Evolutionary conservation across 2,888 invertebrate genomes (phyloP).

Genomic region (Lobophora halterata): DNA sequence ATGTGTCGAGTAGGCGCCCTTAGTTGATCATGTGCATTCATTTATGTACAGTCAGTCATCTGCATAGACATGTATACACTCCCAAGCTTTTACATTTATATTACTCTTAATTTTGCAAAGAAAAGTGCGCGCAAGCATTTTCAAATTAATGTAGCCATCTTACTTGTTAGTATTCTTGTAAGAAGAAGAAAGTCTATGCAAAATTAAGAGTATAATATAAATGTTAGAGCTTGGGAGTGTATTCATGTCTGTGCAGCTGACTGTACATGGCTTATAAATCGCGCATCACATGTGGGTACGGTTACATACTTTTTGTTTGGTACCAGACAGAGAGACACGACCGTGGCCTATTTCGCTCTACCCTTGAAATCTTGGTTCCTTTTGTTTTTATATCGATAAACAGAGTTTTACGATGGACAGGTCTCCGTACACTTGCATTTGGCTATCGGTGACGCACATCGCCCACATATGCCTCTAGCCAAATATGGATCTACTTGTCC

Average conservation of each 20-base stretch:
- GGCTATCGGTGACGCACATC: slow-evolving; percentile 53
- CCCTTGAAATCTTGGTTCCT: slow-evolving; percentile 5
- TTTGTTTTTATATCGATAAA: slow-evolving; percentile 16
- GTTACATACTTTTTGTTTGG: slow-evolving; percentile 3
- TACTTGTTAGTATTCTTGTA: too few species aligned
- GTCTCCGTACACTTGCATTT: slow-evolving; percentile 40
- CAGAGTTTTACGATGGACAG: slow-evolving; percentile 32
- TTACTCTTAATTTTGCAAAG: too few species aligned
- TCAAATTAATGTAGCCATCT: too few species aligned
- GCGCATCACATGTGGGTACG: slow-evolving; percentile 2
- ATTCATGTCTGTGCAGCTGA: not conserved
- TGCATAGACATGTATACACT: too few species aligned
- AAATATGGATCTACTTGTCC: slow-evolving; percentile 53
- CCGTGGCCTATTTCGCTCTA: slow-evolving; percentile 1
- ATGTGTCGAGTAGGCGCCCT: too few species aligned
- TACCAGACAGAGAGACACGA: slow-evolving; percentile 3
- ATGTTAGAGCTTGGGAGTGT: too few species aligned
- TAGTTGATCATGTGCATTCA: too few species aligned
- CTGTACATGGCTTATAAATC: slow-evolving; percentile 4
- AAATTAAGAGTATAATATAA: too few species aligned
- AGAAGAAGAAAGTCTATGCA: too few species aligned
- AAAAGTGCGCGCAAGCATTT: too few species aligned
- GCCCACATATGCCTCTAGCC: slow-evolving; percentile 57
- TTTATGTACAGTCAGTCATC: too few species aligned
- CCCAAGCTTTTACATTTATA: too few species aligned